A percentile compares a stretch with the other conserved stretches of the same genome.
phyloP scores from a whole-genome alignment of 2,113 vertebrate genomes.

The Oxyruncus cristatus region DNA sequence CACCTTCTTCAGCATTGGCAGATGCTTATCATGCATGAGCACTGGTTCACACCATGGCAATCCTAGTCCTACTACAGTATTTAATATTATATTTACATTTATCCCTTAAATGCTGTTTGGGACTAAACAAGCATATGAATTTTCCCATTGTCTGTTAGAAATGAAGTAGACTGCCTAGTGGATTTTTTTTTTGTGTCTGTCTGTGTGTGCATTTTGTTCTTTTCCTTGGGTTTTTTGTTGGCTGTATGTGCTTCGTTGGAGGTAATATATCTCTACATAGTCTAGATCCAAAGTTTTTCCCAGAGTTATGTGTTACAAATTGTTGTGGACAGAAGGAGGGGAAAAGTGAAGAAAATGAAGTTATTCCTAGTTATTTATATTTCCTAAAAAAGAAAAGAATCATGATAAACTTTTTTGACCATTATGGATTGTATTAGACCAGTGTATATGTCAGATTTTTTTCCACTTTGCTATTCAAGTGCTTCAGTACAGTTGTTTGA shows the following conservation, averaged over 20 bases:
- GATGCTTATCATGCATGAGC: background rate
- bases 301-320: background rate
- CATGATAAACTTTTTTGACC: background rate
- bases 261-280: background rate
- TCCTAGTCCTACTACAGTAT: background rate
- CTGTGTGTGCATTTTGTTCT: background rate
- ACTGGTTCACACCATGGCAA: background rate
- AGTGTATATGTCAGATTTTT: background rate
- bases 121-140: background rate
- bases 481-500: conserved; percentile 13
- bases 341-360: background rate
- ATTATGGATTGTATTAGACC: background rate
- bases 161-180: background rate
- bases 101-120: background rate
- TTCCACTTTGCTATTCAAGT: conserved; percentile 4
- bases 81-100: background rate
- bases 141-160: background rate
- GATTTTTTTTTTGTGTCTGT: background rate
- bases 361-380: background rate
- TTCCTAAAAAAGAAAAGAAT: background rate
- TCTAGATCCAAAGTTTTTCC: background rate
- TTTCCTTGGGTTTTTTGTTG: background rate
- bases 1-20: background rate
- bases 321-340: background rate
- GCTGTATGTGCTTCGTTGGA: background rate